Conservation (phyloP, 1,140 invertebrate species). For the Habropoda laboriosa region DNA sequence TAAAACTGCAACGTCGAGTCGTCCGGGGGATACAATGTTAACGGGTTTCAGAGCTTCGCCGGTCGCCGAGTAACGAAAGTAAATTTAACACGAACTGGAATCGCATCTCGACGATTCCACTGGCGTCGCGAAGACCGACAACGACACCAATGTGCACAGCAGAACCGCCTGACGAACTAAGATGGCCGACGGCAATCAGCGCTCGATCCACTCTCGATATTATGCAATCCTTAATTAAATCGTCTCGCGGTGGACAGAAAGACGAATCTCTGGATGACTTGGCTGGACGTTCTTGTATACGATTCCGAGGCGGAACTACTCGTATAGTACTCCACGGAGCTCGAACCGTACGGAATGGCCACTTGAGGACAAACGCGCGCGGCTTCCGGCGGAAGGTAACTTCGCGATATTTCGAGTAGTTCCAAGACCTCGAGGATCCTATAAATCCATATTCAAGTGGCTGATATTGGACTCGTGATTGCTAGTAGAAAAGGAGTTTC, state of each 20-base stretch:
- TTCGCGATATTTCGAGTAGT: constrained; percentile 12
- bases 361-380: not conserved
- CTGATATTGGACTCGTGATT: not conserved
- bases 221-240: constrained; percentile 74
- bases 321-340: not conserved
- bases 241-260: constrained; percentile 35
- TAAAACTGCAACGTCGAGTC: not conserved
- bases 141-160: constrained; percentile 40
- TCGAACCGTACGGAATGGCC: not conserved
- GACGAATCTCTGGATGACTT: not conserved
- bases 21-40: not conserved
- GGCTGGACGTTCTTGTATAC: not conserved
- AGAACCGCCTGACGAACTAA: constrained; percentile 44
- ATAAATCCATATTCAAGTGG: constrained; percentile 17
- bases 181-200: constrained; percentile 64
- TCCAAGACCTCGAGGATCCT: not conserved
- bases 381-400: not conserved
- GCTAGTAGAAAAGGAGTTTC: not conserved
- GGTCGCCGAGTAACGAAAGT: not conserved
- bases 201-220: constrained; percentile 52
- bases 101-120: not conserved
- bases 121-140: constrained; percentile 35
- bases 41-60: not conserved
- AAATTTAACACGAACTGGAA: not conserved
- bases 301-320: not conserved